Percentiles rank a stretch among this genome's conserved stretches.
Conservation (phyloP, 2,888 invertebrate genomes). For the Chymomyza caudatula region DNA sequence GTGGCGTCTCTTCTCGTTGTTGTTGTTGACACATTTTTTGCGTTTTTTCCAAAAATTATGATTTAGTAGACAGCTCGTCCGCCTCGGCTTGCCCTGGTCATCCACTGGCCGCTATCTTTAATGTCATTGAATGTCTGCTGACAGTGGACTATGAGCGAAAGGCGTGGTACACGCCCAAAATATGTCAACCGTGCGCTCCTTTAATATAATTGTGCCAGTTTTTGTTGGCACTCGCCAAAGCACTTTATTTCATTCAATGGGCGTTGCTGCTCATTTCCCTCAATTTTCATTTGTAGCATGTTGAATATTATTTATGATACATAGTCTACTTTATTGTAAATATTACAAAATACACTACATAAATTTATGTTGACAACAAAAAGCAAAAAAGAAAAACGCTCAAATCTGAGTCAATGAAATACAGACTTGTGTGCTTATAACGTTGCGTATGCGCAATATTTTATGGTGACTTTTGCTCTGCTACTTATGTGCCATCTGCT, state of each 20-base stretch:
- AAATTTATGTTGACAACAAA: neutral
- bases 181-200: conserved; percentile 4
- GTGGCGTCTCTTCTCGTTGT: conserved; percentile 6
- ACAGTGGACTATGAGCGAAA: conserved; percentile 29
- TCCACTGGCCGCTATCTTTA: conserved; percentile 23
- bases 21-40: conserved; percentile 20
- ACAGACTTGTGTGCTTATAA: neutral
- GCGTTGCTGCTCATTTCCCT: conserved; percentile 1
- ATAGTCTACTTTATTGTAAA: neutral
- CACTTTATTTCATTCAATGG: neutral
- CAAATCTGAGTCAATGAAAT: neutral
- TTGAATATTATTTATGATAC: conserved; percentile 44
- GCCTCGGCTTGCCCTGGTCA: neutral
- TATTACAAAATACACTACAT: neutral
- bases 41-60: conserved; percentile 37
- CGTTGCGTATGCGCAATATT: neutral
- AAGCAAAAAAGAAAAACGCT: neutral
- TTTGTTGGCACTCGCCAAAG: neutral
- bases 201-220: conserved; percentile 9
- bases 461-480: conserved; percentile 12
- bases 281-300: conserved; percentile 43
- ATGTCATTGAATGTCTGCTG: conserved; percentile 65
- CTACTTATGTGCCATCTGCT: conserved; percentile 19
- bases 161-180: neutral
- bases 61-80: conserved; percentile 34